Evolutionary conservation across 2,888 invertebrate genomes (phyloP).

Genomic region (Drosophila suboccidentalis): DNA sequence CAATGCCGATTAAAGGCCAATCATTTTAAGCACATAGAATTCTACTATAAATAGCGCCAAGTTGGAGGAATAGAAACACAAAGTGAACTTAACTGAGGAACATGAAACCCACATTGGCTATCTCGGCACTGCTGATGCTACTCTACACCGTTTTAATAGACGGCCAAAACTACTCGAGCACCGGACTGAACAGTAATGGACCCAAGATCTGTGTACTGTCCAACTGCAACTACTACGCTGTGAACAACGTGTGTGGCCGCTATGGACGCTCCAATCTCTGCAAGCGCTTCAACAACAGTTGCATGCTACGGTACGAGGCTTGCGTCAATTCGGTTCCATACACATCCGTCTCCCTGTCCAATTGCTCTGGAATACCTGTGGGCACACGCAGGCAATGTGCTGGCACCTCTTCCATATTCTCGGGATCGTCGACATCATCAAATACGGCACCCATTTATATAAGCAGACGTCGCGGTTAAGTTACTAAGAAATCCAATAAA

Average conservation of each 20-base stretch:
- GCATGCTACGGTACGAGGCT: slow-evolving; percentile 39
- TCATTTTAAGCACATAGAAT: neutral
- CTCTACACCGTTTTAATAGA: slow-evolving; percentile 4
- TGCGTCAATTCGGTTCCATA: slow-evolving; percentile 42
- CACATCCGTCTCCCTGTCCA: slow-evolving; percentile 26
- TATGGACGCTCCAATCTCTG: slow-evolving; percentile 63
- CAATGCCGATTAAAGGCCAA: slow-evolving; percentile 34
- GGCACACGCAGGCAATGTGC: slow-evolving; percentile 50
- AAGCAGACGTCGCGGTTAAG: slow-evolving; percentile 46
- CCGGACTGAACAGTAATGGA: slow-evolving; percentile 14
- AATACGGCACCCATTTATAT: slow-evolving; percentile 49
- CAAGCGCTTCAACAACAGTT: slow-evolving; percentile 57
- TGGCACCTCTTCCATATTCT: slow-evolving; percentile 7
- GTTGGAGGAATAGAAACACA: neutral
- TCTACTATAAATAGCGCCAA: slow-evolving; percentile 36
- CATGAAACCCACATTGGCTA: slow-evolving; percentile 48
- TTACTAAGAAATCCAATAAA: neutral
- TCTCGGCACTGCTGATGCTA: slow-evolving; percentile 45
- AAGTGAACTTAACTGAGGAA: slow-evolving; percentile 16
- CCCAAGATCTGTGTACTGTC: slow-evolving; percentile 45
- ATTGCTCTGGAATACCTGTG: slow-evolving; percentile 43
- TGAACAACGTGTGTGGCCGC: slow-evolving; percentile 45
- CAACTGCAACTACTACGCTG: slow-evolving; percentile 37
- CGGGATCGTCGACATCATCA: slow-evolving; percentile 17
- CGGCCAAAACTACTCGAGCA: slow-evolving; percentile 1